Evolutionary conservation across 2,797 vertebrate genomes (phyloP), one percentile per base, ranked within the genome.

Genomic region (Cryptoprocta ferox): DNA sequence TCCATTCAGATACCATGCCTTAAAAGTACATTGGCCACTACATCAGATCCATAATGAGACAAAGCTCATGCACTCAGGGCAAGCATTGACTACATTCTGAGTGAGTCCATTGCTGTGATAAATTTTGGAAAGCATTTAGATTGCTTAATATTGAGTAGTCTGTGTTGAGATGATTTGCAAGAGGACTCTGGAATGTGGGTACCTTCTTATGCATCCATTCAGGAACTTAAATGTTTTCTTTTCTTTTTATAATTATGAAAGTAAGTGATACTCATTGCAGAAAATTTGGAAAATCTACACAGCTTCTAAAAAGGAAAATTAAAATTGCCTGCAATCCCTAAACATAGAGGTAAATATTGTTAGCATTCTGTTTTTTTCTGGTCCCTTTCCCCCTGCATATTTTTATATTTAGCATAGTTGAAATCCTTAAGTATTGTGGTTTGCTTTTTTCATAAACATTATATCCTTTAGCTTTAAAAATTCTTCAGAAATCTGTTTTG

Each of bases 161-260:
- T 66, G 42, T 68, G 35, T 53, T 92, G 80, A 87, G 35, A 16
- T 84, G 63, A 73, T 66, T 84, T 96, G 39, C 53, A 85, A 56
- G 73, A 79, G 32, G 85, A 5, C 48, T 83, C 16, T 39, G 12
- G 21, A 85, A 65, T 79, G 14, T 70, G 28, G 45, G 2, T n/a
- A 66, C 13, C 66, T 87, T 78, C 50, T 85, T 37, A 24, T 42
- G 26, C 6, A 35, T 70, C 37, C 19, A 89, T n/a, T 24, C 9
- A 92, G 28, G n/a, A 91, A 73, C 39, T 63, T 94, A 10, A 78
- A 32, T 28, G 14, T 80, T 87, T 93, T 84, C 1, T 78, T 93
- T 81, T 82, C 28, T 86, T 89, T 83, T 85, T 75, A 4, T 89
- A 50, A 68, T 80, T 84, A 66, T 76, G 71, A 71, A 97, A 93